Evolutionary conservation across 2,113 vertebrate genomes (phyloP).

Genomic region (Perca flavescens): DNA sequence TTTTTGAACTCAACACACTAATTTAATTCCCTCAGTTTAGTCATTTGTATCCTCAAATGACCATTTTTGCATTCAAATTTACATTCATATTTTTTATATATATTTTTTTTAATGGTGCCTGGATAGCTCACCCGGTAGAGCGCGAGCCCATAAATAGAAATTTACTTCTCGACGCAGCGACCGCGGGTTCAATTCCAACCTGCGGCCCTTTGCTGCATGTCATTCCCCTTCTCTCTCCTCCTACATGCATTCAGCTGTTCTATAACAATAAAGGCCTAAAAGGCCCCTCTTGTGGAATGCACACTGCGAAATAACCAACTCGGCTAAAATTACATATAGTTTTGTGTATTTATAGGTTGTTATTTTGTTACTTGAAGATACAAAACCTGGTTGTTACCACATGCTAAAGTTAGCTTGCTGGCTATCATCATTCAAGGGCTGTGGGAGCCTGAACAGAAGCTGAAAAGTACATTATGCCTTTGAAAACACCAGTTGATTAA

Average conservation of each 20-base stretch:
- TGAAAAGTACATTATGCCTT: constrained; percentile 25
- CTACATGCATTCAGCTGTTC: too few species aligned
- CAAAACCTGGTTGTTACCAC: background rate
- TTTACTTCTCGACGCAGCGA: too few species aligned
- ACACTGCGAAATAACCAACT: constrained; percentile 8
- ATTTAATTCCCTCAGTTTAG: background rate
- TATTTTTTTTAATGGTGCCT: too few species aligned
- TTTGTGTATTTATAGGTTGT: too few species aligned
- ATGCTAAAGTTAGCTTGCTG: background rate
- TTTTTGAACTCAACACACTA: background rate
- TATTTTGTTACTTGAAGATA: background rate
- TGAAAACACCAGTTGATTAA: constrained; percentile 27
- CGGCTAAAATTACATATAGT: background rate
- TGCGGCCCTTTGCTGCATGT: too few species aligned
- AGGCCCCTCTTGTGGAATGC: background rate
- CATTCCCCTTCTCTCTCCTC: too few species aligned
- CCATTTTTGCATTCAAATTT: background rate
- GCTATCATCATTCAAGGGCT: background rate
- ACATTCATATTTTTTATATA: too few species aligned
- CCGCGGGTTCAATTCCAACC: too few species aligned
- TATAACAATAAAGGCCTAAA: too few species aligned
- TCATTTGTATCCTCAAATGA: background rate
- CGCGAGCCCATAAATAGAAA: too few species aligned
- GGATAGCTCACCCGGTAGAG: too few species aligned
- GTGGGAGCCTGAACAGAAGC: background rate